Base-by-base conservation (phyloP, 2,113 vertebrate genomes). In the Morphnarchus princeps region DNA sequence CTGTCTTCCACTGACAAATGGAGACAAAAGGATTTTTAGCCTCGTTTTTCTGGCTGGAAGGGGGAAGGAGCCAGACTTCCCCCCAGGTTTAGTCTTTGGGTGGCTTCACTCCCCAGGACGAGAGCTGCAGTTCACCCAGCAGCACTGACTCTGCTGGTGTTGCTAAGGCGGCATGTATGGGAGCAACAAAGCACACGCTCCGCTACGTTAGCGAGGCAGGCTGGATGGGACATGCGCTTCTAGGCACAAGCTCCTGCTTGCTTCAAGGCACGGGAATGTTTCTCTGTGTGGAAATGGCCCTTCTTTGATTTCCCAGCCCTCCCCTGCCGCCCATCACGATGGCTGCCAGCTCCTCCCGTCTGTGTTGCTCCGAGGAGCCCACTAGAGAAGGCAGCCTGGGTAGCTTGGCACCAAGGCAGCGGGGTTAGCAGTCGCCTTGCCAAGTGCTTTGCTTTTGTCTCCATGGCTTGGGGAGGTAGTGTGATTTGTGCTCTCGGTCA, bases 221-320 rank as follows among this genome's bases (percentile, higher is more conserved):
- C 94, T 31, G 93, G 93, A 83, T 25, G 87, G 82, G 79, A 93
- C 94, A 62, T 0, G 89, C 2, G 91, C 95, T 95, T 2, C 95
- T 50, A 94, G 96, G 84, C 95, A 78, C 97, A 97, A 95, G 95
- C 95, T 97, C 93, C 93, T 97, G 95, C 96, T 97, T 96, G 96
- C 94, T 89, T 18, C 86, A 1, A 94, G 95, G 82, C 79, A 95
- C 4, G 43, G 91, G 80, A 95, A 95, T 82, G 83, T 25, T 93
- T 5, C 50, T 84, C 45, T 43, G 49, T 29, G 59, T 92, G 94
- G 93, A 93, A 95, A 89, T 84, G 92, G 87, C 73, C 85, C 69
- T 88, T 67, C 78, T 97, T 72, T 87, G 82, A 38, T 94, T 94
- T 78, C 70, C 72, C 69, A 79, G 94, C 88, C 74, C 90, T 96